Conservation (phyloP, 2,888 invertebrate genomes). For the Dynastes maya region DNA sequence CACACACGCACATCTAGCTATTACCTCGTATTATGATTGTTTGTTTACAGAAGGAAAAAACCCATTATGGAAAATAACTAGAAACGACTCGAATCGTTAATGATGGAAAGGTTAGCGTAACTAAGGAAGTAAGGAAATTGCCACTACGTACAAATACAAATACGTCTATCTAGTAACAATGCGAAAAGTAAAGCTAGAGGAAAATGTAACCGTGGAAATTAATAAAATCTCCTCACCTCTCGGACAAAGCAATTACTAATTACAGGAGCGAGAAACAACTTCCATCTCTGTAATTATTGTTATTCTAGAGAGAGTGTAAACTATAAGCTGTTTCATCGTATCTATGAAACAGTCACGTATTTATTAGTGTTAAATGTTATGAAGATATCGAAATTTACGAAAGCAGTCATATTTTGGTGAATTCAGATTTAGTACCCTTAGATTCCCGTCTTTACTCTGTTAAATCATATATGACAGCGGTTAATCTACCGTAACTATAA, state of each 20-base stretch:
- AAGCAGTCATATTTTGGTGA: too few species aligned
- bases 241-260: slow-evolving; percentile 17
- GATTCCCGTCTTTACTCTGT: too few species aligned
- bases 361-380: too few species aligned
- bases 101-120: neutral
- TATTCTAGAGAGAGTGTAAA: too few species aligned
- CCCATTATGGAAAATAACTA: neutral
- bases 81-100: neutral
- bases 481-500: too few species aligned
- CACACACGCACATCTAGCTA: neutral
- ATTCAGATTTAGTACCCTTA: too few species aligned
- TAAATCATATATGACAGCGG: too few species aligned
- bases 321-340: too few species aligned
- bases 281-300: neutral
- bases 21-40: neutral
- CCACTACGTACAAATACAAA: neutral
- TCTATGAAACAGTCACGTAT: too few species aligned
- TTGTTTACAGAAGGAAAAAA: neutral
- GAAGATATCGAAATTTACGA: too few species aligned
- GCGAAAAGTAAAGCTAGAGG: neutral
- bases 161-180: too few species aligned
- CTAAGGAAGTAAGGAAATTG: neutral
- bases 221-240: neutral
- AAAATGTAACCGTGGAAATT: neutral
- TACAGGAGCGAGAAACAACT: slow-evolving; percentile 14